Evolutionary conservation across 2,113 vertebrate genomes (phyloP).

Genomic region (Tor tambroides): DNA sequence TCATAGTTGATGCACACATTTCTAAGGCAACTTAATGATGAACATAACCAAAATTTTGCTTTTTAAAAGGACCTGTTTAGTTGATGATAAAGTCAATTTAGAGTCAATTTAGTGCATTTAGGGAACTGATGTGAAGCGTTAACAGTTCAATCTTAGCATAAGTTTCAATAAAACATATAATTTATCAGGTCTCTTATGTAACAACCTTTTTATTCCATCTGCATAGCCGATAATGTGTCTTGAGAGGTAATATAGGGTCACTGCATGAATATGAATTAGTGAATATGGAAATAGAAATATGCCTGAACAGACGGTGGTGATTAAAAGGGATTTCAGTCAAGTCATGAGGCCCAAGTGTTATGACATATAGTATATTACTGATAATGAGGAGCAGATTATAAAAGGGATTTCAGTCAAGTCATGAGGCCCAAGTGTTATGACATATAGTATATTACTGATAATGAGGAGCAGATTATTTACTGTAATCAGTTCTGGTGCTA

Average conservation of each 20-base stretch:
- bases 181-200: slow-evolving; percentile 4
- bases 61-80: not conserved
- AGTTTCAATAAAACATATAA: not conserved
- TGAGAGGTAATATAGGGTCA: not conserved
- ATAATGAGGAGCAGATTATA: slow-evolving; percentile 35
- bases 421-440: not conserved
- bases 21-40: too few species aligned
- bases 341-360: not conserved
- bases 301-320: slow-evolving; percentile 26
- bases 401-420: slow-evolving; percentile 11
- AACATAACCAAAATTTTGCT: too few species aligned
- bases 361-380: not conserved
- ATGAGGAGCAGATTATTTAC: slow-evolving; percentile 15
- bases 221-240: not conserved
- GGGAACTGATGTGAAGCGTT: not conserved
- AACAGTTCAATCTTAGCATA: not conserved
- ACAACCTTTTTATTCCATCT: slow-evolving; percentile 5
- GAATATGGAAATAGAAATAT: slow-evolving; percentile 8
- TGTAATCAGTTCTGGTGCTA: not conserved
- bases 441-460: not conserved
- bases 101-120: not conserved
- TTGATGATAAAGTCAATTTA: not conserved
- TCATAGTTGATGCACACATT: not conserved
- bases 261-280: slow-evolving; percentile 12
- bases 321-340: slow-evolving; percentile 15